Percentiles rank a stretch among this genome's conserved stretches.
Evolutionary conservation across 2,113 vertebrate genomes (phyloP).

Genomic region (Thinocorus orbignyianus): DNA sequence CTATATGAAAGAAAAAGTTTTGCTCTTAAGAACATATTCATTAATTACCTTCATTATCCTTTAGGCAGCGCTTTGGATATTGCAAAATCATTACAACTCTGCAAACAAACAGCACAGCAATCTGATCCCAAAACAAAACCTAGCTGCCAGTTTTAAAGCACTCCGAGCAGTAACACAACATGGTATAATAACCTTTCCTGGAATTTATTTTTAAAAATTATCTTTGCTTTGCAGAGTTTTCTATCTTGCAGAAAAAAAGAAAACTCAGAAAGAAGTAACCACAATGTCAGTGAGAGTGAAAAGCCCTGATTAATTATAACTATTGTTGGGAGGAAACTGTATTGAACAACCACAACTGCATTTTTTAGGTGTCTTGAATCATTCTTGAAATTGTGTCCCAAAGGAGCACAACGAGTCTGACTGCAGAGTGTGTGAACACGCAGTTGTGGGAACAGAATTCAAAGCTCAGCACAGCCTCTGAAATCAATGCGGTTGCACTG

Average conservation of each 20-base stretch:
- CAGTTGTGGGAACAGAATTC: neutral
- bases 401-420: neutral
- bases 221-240: neutral
- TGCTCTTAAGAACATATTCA: neutral
- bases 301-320: constrained; percentile 15
- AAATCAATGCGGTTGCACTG: neutral
- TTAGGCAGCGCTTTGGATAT: neutral
- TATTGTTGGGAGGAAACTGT: neutral
- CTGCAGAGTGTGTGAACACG: neutral
- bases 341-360: neutral
- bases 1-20: neutral
- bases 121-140: neutral
- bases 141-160: constrained; percentile 16
- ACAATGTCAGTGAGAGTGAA: neutral
- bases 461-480: neutral
- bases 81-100: neutral
- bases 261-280: neutral
- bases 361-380: constrained; percentile 12
- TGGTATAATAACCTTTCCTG: neutral
- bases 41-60: constrained; percentile 32
- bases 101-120: neutral
- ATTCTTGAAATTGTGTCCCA: constrained; percentile 29
- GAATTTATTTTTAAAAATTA: constrained; percentile 16
- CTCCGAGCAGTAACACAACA: neutral
- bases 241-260: neutral